phyloP scores from a whole-genome alignment of 2,113 vertebrate genomes.

The Furnarius figulus region DNA sequence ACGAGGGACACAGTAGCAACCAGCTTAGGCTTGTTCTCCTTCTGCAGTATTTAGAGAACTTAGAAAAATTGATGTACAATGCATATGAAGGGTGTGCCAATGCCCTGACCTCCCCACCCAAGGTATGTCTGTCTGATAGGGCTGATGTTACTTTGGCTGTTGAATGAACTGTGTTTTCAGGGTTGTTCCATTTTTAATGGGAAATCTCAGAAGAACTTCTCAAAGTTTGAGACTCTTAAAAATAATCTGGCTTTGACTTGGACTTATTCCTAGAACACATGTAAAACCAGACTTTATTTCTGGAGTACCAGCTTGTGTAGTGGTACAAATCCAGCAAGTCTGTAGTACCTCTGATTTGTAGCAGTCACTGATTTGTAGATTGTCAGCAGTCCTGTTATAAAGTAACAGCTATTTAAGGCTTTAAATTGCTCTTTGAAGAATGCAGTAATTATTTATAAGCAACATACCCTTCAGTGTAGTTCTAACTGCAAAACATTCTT shows the following conservation, averaged over 20 bases:
- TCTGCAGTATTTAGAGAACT: constrained; percentile 94
- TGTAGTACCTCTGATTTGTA: neutral
- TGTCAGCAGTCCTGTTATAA: neutral
- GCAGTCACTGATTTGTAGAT: neutral
- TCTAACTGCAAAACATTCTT: neutral
- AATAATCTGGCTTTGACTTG: neutral
- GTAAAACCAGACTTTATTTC: neutral
- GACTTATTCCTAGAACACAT: neutral
- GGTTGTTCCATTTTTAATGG: neutral
- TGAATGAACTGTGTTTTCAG: neutral
- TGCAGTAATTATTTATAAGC: neutral
- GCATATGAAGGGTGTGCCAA: constrained; percentile 97
- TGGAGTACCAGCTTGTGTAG: neutral
- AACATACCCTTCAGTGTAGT: neutral
- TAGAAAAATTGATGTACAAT: constrained; percentile 99
- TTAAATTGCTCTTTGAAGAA: neutral
- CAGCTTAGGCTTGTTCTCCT: constrained; percentile 93
- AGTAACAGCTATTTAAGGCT: neutral
- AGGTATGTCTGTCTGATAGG: constrained; percentile 77
- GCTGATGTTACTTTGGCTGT: neutral
- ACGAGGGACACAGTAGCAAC: constrained; percentile 92
- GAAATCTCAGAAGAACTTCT: neutral
- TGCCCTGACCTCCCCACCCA: constrained; percentile 93
- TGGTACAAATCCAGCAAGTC: neutral
- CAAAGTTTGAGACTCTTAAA: neutral